These are phyloP conservation scores for Drosophila pseudoobscura DNA, from an alignment of 1,140 invertebrate genomes.

Conservation along the genomic window DNA sequence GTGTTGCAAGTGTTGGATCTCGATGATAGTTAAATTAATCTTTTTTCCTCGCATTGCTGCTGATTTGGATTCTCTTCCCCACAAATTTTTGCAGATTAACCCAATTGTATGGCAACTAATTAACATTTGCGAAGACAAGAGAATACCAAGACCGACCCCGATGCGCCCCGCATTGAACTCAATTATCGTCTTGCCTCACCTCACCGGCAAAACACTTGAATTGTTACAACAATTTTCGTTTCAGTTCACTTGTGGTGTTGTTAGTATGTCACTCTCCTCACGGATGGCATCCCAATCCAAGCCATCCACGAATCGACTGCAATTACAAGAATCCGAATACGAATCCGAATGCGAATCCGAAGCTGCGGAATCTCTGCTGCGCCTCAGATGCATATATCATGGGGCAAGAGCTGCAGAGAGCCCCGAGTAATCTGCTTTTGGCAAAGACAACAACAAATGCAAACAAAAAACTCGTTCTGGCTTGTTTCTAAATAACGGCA, in stretches of 20 bases:
- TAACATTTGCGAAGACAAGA: conserved; percentile 72
- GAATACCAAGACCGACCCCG: conserved; percentile 32
- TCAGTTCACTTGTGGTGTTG: conserved; percentile 30
- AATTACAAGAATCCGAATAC: conserved; percentile 66
- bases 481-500: conserved; percentile 80
- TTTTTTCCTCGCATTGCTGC: conserved; percentile 1
- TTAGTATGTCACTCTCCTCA: conserved; percentile 21
- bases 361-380: conserved; percentile 13
- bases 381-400: conserved; percentile 26
- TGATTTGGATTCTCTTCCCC: conserved; percentile 6
- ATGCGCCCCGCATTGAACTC: conserved; percentile 69
- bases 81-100: conserved; percentile 50
- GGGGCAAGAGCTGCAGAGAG: conserved; percentile 6
- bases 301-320: conserved; percentile 33
- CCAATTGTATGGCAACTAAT: conserved; percentile 74
- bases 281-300: no score
- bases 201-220: conserved; percentile 29
- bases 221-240: conserved; percentile 71
- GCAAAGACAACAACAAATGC: conserved; percentile 62
- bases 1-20: conserved; percentile 10
- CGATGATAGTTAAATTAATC: conserved; percentile 13
- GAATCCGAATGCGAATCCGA: conserved; percentile 12
- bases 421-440: conserved; percentile 52
- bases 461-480: conserved; percentile 70
- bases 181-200: conserved; percentile 78